Evolutionary conservation across 2,113 vertebrate genomes (phyloP).

Genomic region (Grantiella picta): DNA sequence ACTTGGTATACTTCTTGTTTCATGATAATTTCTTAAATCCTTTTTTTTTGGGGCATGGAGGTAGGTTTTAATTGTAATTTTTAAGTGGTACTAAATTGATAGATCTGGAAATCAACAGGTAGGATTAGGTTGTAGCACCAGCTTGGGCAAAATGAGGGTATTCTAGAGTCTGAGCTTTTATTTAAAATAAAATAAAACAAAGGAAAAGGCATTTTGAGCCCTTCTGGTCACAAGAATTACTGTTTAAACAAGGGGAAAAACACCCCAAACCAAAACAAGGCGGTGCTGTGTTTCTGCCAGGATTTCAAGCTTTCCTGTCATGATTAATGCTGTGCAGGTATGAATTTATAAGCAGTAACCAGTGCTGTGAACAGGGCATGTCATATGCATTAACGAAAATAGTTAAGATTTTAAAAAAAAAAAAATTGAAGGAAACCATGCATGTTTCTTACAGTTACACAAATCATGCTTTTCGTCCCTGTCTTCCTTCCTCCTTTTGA

Average conservation of each 20-base stretch:
- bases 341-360: background rate
- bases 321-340: background rate
- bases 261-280: background rate
- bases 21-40: background rate
- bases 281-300: accelerated
- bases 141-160: background rate
- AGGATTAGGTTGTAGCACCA: background rate
- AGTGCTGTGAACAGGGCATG: background rate
- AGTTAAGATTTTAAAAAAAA: background rate
- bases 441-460: background rate
- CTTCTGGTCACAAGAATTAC: background rate
- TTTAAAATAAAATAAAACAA: background rate
- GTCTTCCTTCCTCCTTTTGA: background rate
- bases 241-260: background rate
- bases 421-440: background rate
- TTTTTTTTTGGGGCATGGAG: background rate
- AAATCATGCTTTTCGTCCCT: background rate
- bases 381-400: background rate
- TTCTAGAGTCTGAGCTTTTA: background rate
- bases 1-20: background rate
- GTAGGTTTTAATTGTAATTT: background rate
- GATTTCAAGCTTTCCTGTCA: background rate
- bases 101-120: background rate
- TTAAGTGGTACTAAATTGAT: background rate
- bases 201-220: background rate